phyloP scores from a whole-genome alignment of 2,113 vertebrate genomes.

The Gallinago paraguaiae region DNA sequence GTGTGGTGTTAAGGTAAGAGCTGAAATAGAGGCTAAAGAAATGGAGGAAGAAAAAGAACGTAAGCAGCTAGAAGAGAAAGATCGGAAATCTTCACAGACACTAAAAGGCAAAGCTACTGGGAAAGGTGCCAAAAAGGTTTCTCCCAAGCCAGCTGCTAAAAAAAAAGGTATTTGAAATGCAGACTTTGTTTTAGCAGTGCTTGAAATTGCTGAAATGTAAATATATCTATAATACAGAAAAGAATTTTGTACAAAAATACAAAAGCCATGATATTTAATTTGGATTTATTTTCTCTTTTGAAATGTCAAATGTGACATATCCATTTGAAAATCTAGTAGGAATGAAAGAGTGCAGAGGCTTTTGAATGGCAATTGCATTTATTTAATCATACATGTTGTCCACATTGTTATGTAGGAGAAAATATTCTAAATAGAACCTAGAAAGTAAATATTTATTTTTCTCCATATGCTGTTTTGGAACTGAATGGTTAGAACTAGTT shows the following conservation, averaged over 20 bases:
- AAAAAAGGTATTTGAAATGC: slow-evolving; percentile 73
- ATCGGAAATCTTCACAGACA: slow-evolving; percentile 30
- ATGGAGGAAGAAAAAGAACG: slow-evolving; percentile 72
- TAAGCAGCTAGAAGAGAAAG: slow-evolving; percentile 48
- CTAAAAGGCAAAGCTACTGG: slow-evolving; percentile 40
- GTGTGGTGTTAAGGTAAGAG: slow-evolving; percentile 63
- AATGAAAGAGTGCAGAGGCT: not conserved
- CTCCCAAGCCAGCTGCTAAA: slow-evolving; percentile 52
- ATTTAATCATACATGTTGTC: not conserved
- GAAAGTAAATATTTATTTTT: not conserved
- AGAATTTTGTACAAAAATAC: not conserved
- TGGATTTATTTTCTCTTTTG: not conserved
- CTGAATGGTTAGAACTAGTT: not conserved
- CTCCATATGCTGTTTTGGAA: not conserved
- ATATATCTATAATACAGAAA: not conserved
- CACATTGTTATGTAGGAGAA: not conserved
- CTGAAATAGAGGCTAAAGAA: slow-evolving; percentile 71
- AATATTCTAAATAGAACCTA: not conserved
- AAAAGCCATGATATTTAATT: not conserved
- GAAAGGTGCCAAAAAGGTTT: slow-evolving; percentile 58
- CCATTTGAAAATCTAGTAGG: not conserved
- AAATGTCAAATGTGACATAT: not conserved
- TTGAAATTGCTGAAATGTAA: not conserved
- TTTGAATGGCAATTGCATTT: not conserved
- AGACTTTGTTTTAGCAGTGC: not conserved